Evolutionary conservation across 2,113 vertebrate genomes (phyloP).

Genomic region (Egretta garzetta): DNA sequence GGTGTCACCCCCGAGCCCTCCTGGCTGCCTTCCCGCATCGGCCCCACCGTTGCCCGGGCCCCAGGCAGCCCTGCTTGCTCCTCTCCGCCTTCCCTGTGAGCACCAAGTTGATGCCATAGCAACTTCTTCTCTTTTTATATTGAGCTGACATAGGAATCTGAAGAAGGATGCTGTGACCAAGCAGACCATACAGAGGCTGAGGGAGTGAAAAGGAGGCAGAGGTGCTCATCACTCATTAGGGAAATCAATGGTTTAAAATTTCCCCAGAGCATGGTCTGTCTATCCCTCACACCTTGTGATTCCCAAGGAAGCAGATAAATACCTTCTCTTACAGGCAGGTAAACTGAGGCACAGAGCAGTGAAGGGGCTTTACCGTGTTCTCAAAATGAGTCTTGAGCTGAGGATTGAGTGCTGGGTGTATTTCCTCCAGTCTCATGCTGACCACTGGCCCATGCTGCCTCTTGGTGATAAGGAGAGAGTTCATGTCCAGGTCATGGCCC

Average conservation of each 20-base stretch:
- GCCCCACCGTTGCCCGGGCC: background rate
- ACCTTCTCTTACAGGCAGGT: background rate
- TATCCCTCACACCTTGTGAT: background rate
- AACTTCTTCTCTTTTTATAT: background rate
- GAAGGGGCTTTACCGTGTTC: background rate
- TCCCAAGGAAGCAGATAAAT: background rate
- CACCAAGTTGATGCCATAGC: conserved; percentile 33
- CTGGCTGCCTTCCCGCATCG: accelerated
- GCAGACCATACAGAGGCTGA: background rate
- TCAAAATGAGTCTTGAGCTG: background rate
- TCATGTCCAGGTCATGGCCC: background rate
- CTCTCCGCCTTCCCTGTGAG: background rate
- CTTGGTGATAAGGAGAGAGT: background rate
- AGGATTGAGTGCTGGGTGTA: background rate
- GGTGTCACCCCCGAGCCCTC: accelerated
- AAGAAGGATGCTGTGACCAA: background rate
- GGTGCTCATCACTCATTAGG: background rate
- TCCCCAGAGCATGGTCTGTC: background rate
- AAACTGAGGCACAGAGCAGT: conserved; percentile 2
- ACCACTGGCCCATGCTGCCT: background rate
- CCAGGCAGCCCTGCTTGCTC: background rate
- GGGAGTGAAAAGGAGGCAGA: background rate
- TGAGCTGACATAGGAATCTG: background rate
- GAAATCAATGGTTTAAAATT: background rate
- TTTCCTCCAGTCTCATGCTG: background rate